Conservation (phyloP, 2,113 vertebrate genomes). For the Talpa occidentalis region DNA sequence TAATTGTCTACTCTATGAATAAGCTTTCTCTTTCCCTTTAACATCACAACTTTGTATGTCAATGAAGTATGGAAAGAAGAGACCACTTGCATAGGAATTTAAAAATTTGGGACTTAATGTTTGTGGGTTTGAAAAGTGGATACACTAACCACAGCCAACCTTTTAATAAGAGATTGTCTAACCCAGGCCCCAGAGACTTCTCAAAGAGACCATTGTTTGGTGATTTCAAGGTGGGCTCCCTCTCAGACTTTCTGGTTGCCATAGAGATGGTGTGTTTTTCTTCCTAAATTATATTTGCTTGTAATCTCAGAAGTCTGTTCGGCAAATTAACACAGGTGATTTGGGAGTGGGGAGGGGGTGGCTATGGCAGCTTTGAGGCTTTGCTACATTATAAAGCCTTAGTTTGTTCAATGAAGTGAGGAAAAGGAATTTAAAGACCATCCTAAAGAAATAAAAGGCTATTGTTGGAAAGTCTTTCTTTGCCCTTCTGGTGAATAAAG, state of each 20-base stretch:
- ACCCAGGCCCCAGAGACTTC: constrained; percentile 59
- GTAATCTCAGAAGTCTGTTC: constrained; percentile 78
- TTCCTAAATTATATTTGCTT: constrained; percentile 82
- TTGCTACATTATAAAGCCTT: constrained; percentile 36
- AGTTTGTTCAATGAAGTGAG: constrained; percentile 35
- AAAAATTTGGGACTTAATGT: constrained; percentile 62
- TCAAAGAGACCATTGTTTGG: constrained; percentile 85
- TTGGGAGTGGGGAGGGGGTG: constrained; percentile 40
- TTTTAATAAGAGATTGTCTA: constrained; percentile 75
- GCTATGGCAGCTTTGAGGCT: background rate
- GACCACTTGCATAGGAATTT: constrained; percentile 54
- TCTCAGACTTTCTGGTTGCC: constrained; percentile 82
- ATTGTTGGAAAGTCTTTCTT: background rate
- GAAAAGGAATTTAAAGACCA: constrained; percentile 36
- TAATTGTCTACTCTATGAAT: background rate
- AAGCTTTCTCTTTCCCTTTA: constrained; percentile 11
- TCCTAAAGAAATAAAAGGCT: background rate
- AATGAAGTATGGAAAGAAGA: background rate
- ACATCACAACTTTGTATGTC: background rate
- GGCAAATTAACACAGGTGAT: constrained; percentile 81
- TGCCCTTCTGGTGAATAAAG: background rate
- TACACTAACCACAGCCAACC: constrained; percentile 67
- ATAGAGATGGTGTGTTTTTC: constrained; percentile 82
- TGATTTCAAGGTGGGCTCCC: constrained; percentile 83
- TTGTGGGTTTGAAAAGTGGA: constrained; percentile 39